These are phyloP conservation scores for Dicrurus megarhynchus DNA, from an alignment of 2,113 vertebrate species.

Conservation along the genomic window DNA sequence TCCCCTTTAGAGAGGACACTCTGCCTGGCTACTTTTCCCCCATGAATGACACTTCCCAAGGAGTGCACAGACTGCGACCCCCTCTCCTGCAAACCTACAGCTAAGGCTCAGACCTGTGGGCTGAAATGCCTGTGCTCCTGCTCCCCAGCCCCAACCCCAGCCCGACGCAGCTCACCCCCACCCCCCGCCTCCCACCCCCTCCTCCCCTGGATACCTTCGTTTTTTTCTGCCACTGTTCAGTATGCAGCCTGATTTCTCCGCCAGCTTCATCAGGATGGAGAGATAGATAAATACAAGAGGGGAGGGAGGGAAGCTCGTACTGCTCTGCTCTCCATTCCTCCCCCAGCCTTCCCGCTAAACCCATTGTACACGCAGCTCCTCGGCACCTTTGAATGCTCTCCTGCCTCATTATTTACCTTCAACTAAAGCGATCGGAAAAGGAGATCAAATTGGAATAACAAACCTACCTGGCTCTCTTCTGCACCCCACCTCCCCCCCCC, in stretches of 20 bases:
- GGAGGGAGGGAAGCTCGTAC: background rate
- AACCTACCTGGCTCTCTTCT: slow-evolving; percentile 59
- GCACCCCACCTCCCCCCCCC: background rate
- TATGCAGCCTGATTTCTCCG: slow-evolving; percentile 31
- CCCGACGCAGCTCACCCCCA: background rate
- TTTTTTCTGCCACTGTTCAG: slow-evolving; percentile 15
- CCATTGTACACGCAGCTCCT: slow-evolving; percentile 4
- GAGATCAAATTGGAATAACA: slow-evolving; percentile 17
- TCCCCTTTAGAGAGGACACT: background rate
- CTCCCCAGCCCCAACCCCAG: background rate
- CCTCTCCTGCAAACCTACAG: background rate
- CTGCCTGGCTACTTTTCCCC: slow-evolving; percentile 33
- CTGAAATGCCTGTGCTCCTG: background rate
- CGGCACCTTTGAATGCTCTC: slow-evolving; percentile 13
- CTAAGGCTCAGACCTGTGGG: background rate
- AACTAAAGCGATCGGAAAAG: slow-evolving; percentile 19
- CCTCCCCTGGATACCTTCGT: background rate
- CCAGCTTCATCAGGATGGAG: slow-evolving; percentile 22
- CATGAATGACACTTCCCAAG: slow-evolving; percentile 42
- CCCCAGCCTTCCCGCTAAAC: slow-evolving; percentile 5
- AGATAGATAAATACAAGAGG: background rate
- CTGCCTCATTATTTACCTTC: slow-evolving; percentile 44
- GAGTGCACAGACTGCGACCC: slow-evolving; percentile 11
- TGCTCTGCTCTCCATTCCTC: slow-evolving; percentile 19
- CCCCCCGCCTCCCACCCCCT: background rate